phyloP scores from a whole-genome alignment of 2,113 vertebrate species.

The Capricornis sumatraensis region DNA sequence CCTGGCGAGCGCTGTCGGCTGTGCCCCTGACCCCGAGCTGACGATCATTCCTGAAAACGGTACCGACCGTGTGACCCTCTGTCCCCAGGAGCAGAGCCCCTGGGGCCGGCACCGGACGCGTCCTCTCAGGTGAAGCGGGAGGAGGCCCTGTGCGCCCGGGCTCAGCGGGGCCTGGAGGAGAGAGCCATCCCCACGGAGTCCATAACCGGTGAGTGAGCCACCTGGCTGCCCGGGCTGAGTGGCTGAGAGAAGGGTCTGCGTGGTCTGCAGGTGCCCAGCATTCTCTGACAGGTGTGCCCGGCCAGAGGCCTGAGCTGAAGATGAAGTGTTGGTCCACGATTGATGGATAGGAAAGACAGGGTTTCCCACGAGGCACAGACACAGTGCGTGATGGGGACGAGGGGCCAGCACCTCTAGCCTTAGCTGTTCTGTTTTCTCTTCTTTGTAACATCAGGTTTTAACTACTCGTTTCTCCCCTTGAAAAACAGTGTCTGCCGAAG shows the following conservation, averaged over 20 bases:
- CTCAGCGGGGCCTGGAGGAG: slow-evolving; percentile 61
- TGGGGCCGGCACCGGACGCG: not conserved
- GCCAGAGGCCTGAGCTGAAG: not conserved
- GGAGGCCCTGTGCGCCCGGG: slow-evolving; percentile 42
- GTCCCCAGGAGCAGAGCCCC: slow-evolving; percentile 59
- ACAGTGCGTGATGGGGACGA: fast-evolving
- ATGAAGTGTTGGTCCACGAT: not conserved
- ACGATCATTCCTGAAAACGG: not conserved
- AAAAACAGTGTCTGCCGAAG: not conserved
- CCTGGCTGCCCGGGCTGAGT: fast-evolving
- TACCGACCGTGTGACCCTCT: not conserved
- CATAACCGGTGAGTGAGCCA: slow-evolving; percentile 49
- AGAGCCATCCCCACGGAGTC: slow-evolving; percentile 55
- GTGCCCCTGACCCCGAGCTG: not conserved
- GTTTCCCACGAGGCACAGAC: fast-evolving
- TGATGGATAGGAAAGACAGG: not conserved
- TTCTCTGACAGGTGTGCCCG: fast-evolving
- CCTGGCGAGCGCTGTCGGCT: not conserved
- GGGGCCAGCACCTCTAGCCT: not conserved
- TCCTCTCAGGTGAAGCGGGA: slow-evolving; percentile 68
- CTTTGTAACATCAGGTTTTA: not conserved
- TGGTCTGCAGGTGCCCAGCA: fast-evolving
- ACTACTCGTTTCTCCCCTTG: not conserved
- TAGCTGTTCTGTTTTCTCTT: not conserved
- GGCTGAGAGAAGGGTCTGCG: fast-evolving